Percentiles rank a stretch among this genome's conserved stretches.
These are phyloP conservation scores for Etheostoma spectabile DNA, from an alignment of 2,113 vertebrate genomes.

Conservation along the genomic window DNA sequence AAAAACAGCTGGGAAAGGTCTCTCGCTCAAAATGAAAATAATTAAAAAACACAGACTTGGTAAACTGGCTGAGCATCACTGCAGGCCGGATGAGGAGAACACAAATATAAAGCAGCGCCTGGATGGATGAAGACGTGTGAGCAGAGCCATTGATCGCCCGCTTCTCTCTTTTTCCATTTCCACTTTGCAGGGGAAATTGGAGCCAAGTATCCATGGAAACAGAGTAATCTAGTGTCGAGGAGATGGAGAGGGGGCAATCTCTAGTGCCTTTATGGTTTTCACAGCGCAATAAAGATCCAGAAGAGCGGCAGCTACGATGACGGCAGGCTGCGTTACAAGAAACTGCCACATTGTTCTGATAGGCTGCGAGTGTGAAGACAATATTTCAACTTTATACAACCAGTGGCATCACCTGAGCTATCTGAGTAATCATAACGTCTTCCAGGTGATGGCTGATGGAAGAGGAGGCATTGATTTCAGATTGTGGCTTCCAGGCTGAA, in stretches of 20 bases:
- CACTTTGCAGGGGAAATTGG: conserved; percentile 48
- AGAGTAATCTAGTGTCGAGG: not conserved
- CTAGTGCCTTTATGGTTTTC: conserved; percentile 16
- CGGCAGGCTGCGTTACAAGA: not conserved
- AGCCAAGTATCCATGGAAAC: conserved; percentile 73
- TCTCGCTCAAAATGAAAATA: not conserved
- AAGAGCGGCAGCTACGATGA: not conserved
- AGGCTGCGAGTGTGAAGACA: not conserved
- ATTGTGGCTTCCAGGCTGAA: not conserved
- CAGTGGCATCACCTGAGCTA: not conserved
- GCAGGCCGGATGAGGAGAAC: not conserved
- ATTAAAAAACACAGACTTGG: not conserved
- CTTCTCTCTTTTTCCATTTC: conserved; percentile 41
- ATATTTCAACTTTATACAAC: not conserved
- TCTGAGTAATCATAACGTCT: not conserved
- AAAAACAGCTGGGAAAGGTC: not conserved
- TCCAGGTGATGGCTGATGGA: not conserved
- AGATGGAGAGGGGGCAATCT: conserved; percentile 16
- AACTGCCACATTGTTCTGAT: not conserved
- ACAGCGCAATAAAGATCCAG: not conserved
- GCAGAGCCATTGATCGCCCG: conserved; percentile 36
- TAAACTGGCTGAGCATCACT: not conserved
- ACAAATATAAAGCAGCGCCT: not conserved
- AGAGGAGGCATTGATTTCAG: not conserved
- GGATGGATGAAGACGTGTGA: conserved; percentile 8